Evolutionary conservation across 2,113 vertebrate species (phyloP).

Genomic region (Oreochromis spilurus): DNA sequence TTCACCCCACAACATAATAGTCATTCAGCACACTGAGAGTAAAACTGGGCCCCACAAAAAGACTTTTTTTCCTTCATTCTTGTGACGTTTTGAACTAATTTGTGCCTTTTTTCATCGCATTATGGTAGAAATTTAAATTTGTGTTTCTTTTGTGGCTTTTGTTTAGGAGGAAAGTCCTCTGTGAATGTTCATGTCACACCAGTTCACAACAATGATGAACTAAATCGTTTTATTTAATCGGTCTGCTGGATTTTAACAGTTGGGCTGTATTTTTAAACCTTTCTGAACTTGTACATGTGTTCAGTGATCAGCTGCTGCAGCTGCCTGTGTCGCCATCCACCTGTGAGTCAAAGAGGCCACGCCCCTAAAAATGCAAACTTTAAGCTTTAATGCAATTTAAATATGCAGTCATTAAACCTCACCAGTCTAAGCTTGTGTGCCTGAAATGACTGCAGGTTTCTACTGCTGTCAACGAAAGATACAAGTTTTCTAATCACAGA

Average conservation of each 20-base stretch:
- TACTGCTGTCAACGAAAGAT: neutral
- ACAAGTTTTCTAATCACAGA: neutral
- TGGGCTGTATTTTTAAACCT: neutral
- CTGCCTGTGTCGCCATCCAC: neutral
- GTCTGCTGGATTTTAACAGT: neutral
- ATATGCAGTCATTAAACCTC: neutral
- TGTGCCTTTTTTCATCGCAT: neutral
- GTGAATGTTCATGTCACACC: neutral
- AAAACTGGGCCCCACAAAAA: neutral
- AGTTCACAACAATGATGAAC: accelerated
- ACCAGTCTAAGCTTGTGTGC: neutral
- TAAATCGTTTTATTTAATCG: neutral
- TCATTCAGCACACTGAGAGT: neutral
- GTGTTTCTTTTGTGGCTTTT: neutral
- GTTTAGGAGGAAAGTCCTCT: neutral
- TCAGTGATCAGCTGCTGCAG: accelerated
- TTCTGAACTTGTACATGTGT: neutral
- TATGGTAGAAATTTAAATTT: neutral
- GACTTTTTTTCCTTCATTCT: accelerated
- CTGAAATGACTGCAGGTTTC: neutral
- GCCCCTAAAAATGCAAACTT: neutral
- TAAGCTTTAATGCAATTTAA: neutral
- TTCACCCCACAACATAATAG: neutral
- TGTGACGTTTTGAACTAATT: neutral
- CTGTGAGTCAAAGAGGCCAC: neutral